Percentiles rank a stretch among this genome's conserved stretches.
Evolutionary conservation across 2,113 vertebrate species (phyloP).

Genomic region (Phocoena phocoena): DNA sequence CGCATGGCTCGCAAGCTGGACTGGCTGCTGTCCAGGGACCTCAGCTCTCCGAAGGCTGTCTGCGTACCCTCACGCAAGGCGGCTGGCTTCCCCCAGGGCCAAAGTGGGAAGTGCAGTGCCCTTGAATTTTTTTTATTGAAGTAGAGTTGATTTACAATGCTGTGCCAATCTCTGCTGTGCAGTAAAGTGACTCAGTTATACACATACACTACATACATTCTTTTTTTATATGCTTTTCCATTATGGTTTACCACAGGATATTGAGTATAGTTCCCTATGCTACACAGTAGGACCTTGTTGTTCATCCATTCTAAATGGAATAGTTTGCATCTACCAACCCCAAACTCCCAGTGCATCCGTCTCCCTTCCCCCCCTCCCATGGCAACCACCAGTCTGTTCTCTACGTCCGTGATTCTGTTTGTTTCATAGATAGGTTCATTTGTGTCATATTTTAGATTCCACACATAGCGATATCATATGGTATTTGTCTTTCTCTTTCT

Average conservation of each 20-base stretch:
- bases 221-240: too few species aligned
- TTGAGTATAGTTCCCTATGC: background rate
- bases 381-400: background rate
- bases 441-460: background rate
- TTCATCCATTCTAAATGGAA: background rate
- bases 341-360: background rate
- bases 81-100: background rate
- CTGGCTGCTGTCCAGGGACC: background rate
- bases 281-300: background rate
- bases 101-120: background rate
- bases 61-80: background rate
- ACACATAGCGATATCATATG: background rate
- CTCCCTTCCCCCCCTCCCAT: background rate
- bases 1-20: background rate
- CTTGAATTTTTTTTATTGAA: background rate
- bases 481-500: background rate
- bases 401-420: background rate
- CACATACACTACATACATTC: background rate
- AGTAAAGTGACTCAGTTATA: background rate
- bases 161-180: background rate
- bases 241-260: background rate
- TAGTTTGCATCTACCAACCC: background rate
- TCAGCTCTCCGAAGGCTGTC: fast-evolving
- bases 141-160: background rate
- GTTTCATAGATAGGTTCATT: background rate